Evolutionary conservation across 2,888 invertebrate genomes (phyloP), one percentile per base, ranked within the genome.

Genomic region (Graphium colonna): DNA sequence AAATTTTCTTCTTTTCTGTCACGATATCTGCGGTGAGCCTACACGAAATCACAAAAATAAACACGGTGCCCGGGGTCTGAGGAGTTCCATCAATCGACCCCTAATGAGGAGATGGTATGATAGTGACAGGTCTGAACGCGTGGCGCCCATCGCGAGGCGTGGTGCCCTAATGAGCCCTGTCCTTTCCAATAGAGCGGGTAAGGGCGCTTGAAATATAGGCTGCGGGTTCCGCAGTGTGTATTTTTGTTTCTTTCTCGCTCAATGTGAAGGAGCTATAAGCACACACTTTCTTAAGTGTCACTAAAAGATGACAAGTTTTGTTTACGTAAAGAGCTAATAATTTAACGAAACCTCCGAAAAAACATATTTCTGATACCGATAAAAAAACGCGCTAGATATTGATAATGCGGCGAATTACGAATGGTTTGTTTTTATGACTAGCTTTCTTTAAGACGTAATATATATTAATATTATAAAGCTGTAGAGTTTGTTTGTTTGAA

Each of bases 101-200:
- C 60, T 79, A 81, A 80, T 76, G 73, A 77, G 76, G 63, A 72
- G 78, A 75, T 75, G 71, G 64, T 62, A 56, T 68, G 77, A 72
- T 74, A 69, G 68, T 71, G 79, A 74, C 75, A 71, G 71, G 69
- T 66, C 69, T 16, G 16, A 16, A 36, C 38, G 12, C 42, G 52
- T 26, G 42, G 38, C 52, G 62, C 65, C 52, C 40, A 16, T 13
- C 48, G 2, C 28, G 64, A 65, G 72, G 65, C 68, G 64, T 62
- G 68, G 66, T 62, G 15, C 52, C 57, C 67, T 78, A 80, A 82
- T 73, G 78, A 80, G 72, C 68, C 71, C 51, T 67, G 71, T 71
- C 67, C 60, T 59, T 60, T 44, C 52, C 56, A 41, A 46, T 55
- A 46, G 40, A 38, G 31, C 9, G 9, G 31, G 9, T 9, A 31